Percentiles rank a stretch among this genome's conserved stretches.
phyloP scores from a whole-genome alignment of 2,797 vertebrate genomes.

The Buceros bicornis region DNA sequence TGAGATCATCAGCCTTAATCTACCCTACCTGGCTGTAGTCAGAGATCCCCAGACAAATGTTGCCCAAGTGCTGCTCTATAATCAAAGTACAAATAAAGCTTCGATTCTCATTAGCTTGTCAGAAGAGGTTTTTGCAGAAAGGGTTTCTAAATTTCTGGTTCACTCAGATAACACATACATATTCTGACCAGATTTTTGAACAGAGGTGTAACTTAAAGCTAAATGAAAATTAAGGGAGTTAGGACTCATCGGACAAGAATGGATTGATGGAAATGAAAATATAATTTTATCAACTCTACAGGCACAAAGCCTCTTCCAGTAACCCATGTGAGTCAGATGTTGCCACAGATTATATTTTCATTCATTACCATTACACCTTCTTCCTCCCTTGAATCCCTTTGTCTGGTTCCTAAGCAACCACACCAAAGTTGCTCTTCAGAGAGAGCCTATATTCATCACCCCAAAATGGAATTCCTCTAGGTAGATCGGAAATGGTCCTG shows the following conservation, averaged over 20 bases:
- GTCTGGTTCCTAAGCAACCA: conserved; percentile 79
- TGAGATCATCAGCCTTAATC: background rate
- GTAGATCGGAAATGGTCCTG: background rate
- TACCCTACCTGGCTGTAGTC: background rate
- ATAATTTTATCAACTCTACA: conserved; percentile 49
- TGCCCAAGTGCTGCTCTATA: background rate
- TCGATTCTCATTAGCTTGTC: conserved; percentile 5
- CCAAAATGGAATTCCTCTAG: conserved; percentile 58
- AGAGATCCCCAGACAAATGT: background rate
- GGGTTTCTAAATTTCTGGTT: background rate
- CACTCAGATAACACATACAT: background rate
- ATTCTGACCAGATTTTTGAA: conserved; percentile 21
- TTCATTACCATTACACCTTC: conserved; percentile 63
- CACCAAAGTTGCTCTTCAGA: conserved; percentile 58
- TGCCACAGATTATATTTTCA: conserved; percentile 68
- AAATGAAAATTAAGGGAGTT: conserved; percentile 33
- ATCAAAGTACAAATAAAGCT: background rate
- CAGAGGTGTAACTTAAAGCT: background rate
- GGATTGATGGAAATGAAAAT: conserved; percentile 54
- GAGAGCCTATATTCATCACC: conserved; percentile 6
- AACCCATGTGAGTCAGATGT: conserved; percentile 64
- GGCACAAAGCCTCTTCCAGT: conserved; percentile 53
- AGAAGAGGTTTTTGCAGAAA: conserved; percentile 8
- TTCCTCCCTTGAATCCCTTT: conserved; percentile 67
- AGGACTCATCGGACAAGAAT: conserved; percentile 10